Evolutionary conservation across 2,113 vertebrate species (phyloP), one percentile per base, ranked within the genome.

Genomic region (Diphyllodes magnificus): DNA sequence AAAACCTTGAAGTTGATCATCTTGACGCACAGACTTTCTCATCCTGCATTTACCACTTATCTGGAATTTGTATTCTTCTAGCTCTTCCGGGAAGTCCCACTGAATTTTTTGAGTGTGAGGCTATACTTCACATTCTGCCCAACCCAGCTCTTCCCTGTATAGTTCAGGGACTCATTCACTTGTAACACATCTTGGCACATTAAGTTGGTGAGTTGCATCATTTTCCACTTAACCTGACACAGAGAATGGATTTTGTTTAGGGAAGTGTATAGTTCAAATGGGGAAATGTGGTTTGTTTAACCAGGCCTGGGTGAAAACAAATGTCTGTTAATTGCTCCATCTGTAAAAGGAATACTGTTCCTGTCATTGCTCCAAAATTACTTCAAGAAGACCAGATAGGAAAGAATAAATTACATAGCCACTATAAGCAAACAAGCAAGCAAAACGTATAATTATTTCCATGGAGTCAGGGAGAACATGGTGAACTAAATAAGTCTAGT

Each of bases 51-150:
- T 75, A 37, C 12, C 11, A 64, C 8, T 60, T 88, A 20, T 3
- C 9, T 69, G 21, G 8, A 47, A 51, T 42, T 21, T 0, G 0
- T 42, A 49, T 35, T 18, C 20, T 33, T 71, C 20, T 72, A 45
- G 24, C 8, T 82, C 13, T n/a, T 68, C 11, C 66, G 9, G 8
- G 25, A 70, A 76, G 4, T 8, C 54, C 31, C 83, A 23, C 12
- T 51, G 51, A 49, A 11, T 60, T 39, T 84, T 72, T 73, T 66
- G 7, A 53, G 3, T 59, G 3, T 63, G 25, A 79, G 5, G 10
- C 12, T 24, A 28, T 15, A 18, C 6, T 69, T 79, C 16, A 49
- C 21, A 31, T 47, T 40, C 11, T 79, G 12, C 20, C 44, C 30
- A 92, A 7, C 7, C 25, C 39, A 76, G 11, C 0, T 60, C 4